Evolutionary conservation across 2,888 invertebrate species (phyloP).

Genomic region (Gymnoscelis rufifasciata): DNA sequence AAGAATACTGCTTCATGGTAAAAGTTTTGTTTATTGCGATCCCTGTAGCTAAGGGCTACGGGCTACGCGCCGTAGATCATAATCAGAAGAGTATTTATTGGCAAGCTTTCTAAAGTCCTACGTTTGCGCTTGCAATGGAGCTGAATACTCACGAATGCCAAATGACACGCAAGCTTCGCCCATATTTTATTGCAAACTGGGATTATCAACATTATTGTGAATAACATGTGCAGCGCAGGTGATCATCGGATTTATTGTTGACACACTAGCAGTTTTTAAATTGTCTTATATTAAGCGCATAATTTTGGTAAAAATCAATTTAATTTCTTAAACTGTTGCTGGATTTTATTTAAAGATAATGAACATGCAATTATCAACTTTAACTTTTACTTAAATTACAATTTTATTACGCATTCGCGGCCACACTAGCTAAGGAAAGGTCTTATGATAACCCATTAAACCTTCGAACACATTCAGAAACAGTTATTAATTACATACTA

Average conservation of each 20-base stretch:
- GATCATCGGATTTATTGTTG: conserved; percentile 43
- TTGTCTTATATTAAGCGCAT: too few relatives aligned
- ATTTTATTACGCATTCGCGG: too few relatives aligned
- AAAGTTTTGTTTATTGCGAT: too few relatives aligned
- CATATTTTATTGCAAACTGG: conserved; percentile 44
- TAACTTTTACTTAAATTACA: too few relatives aligned
- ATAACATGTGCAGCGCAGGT: conserved; percentile 43
- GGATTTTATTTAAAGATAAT: too few relatives aligned
- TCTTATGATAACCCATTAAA: background rate
- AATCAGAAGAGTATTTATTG: conserved; percentile 76
- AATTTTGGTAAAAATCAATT: too few relatives aligned
- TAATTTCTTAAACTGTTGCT: too few relatives aligned
- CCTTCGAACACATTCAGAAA: conserved; percentile 13
- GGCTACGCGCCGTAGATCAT: conserved; percentile 78
- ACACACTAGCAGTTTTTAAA: conserved; percentile 13
- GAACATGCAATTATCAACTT: too few relatives aligned
- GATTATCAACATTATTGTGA: conserved; percentile 36
- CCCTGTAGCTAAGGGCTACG: conserved; percentile 50
- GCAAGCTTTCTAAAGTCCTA: conserved; percentile 63
- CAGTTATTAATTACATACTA: conserved; percentile 38
- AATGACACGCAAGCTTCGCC: conserved; percentile 54
- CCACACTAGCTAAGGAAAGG: background rate
- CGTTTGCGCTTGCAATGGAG: conserved; percentile 34
- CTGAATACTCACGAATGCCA: conserved; percentile 56
- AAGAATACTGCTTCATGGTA: too few relatives aligned